phyloP scores from a whole-genome alignment of 2,888 invertebrate genomes.

The Drosophila hamatofila region DNA sequence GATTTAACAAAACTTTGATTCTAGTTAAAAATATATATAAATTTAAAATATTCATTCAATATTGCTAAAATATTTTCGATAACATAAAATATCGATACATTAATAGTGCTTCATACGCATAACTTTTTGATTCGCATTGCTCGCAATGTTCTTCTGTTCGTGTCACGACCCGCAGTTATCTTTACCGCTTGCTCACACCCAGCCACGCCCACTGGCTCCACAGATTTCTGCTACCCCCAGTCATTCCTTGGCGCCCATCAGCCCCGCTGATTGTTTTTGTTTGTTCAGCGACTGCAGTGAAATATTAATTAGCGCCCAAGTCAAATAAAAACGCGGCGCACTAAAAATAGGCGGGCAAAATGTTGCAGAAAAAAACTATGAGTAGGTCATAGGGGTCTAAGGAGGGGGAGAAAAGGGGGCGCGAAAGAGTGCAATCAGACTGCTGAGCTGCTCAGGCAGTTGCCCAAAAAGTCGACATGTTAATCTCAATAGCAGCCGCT shows the following conservation, averaged over 20 bases:
- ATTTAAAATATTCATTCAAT: background rate
- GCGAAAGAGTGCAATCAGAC: conserved; percentile 46
- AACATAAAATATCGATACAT: background rate
- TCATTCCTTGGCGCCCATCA: background rate
- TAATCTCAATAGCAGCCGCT: conserved; percentile 28
- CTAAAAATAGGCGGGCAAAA: conserved; percentile 41
- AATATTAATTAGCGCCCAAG: conserved; percentile 67
- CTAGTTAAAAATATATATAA: too few relatives aligned
- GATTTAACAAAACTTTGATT: too few relatives aligned
- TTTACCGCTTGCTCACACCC: background rate
- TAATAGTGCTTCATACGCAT: background rate
- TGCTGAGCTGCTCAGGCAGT: conserved; percentile 32
- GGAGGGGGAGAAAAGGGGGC: background rate
- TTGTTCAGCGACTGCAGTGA: conserved; percentile 64
- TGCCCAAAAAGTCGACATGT: conserved; percentile 45
- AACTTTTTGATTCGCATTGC: background rate
- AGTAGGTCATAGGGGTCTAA: background rate
- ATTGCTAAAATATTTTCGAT: background rate
- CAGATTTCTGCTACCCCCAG: background rate
- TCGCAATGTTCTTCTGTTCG: background rate
- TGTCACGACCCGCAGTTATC: conserved; percentile 13
- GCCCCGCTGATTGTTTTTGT: conserved; percentile 48
- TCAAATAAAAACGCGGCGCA: conserved; percentile 57
- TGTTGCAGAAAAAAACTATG: conserved; percentile 13
- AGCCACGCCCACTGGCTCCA: background rate